phyloP scores from a whole-genome alignment of 2,797 vertebrate genomes.

The Clamator glandarius region DNA sequence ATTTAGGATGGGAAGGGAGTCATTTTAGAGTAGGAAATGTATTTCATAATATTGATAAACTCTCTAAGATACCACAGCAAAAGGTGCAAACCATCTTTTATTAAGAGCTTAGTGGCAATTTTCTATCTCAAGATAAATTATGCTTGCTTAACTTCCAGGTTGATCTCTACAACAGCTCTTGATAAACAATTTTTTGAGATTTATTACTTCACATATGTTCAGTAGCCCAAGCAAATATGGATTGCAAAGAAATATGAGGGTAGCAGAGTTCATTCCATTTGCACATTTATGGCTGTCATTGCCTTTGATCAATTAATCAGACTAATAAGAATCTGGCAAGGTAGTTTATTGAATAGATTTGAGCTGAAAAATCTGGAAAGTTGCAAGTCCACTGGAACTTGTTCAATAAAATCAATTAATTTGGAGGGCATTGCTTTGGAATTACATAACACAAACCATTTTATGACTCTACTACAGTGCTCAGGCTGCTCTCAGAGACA shows the following conservation, averaged over 20 bases:
- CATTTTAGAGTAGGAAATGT: background rate
- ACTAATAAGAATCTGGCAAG: slow-evolving; percentile 38
- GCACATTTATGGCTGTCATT: slow-evolving; percentile 23
- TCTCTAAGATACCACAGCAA: background rate
- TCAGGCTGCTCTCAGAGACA: background rate
- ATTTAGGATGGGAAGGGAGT: background rate
- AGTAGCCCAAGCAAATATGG: slow-evolving; percentile 21
- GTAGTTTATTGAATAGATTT: slow-evolving; percentile 34
- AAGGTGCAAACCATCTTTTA: background rate
- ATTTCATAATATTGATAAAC: background rate
- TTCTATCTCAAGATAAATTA: slow-evolving; percentile 16
- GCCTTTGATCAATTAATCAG: slow-evolving; percentile 63
- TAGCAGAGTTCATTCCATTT: slow-evolving; percentile 29
- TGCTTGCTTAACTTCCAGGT: slow-evolving; percentile 2
- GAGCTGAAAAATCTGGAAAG: slow-evolving; percentile 31
- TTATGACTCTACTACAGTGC: background rate
- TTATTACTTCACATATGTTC: slow-evolving; percentile 48
- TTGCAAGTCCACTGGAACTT: background rate
- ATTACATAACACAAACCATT: background rate
- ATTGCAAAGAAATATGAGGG: slow-evolving; percentile 23
- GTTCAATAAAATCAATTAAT: slow-evolving; percentile 34
- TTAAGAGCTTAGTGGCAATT: background rate
- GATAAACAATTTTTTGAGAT: slow-evolving; percentile 49
- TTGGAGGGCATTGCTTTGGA: slow-evolving; percentile 3
- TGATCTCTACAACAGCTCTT: slow-evolving; percentile 3